Evolutionary conservation across 2,888 invertebrate species (phyloP), one percentile per base, ranked within the genome.

Genomic region (Epinotia nisella): DNA sequence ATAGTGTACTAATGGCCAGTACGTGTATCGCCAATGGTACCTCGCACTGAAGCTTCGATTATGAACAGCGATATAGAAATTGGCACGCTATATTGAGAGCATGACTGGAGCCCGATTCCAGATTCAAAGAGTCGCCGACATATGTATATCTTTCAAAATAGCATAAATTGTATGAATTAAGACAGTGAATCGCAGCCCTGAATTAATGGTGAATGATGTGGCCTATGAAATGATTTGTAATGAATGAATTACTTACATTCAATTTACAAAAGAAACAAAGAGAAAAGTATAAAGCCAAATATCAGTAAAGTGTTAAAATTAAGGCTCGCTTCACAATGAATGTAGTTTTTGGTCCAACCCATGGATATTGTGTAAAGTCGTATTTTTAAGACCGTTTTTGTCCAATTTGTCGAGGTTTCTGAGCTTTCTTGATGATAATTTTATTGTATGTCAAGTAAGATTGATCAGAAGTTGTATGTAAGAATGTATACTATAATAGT

Each of bases 301-400:
- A 53, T 66, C 71, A 21, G 71, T 59, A 24, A 39, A 59, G 65
- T 66, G 60, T 53, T 55, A 24, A 3, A 65, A 24, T 15, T 35
- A 49, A 29, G 58, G 67, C 61, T 35, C 35, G 24, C 17, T 67
- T 59, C 24, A 39, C 39, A 51, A 62, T 58, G 56, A 68, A 49
- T 35, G 56, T 72, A 72, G 72, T 61, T 49, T 66, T 71, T 45
- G 58, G 69, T 68, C 72, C 72, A 73, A 68, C 17, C 41, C 1
- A 24, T 59, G 73, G 69, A 69, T 53, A 64, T 19, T 41, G 15
- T 73, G 73, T 73, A 73, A 64, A 73, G 58, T 41, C 24, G 53
- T 69, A 68, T 51, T 64, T 39, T 29, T 69, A 73, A 73, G 58
- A 24, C 51, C 35, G 49, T 72, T 64, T 72, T 72, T 69, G 72